phyloP scores from a whole-genome alignment of 2,797 vertebrate genomes.

The Fistularia tabacaria region DNA sequence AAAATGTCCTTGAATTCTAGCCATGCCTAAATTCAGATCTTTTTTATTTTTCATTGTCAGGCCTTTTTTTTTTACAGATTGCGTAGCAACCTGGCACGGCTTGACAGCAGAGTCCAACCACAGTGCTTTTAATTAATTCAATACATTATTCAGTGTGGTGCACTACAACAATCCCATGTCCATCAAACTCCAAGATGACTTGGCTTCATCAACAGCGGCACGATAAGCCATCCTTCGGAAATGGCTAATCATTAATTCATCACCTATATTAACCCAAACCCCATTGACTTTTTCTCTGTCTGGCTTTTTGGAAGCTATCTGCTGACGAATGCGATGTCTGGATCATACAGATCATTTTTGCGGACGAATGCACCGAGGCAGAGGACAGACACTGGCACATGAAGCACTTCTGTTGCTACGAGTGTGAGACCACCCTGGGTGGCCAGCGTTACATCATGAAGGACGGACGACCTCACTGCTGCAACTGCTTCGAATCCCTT shows the following conservation, averaged over 20 bases:
- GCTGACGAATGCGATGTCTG: slow-evolving; percentile 34
- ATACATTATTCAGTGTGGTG: no score
- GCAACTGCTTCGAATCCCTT: slow-evolving; percentile 95
- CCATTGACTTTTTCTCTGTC: no score
- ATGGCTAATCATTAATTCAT: no score
- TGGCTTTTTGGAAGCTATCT: no score
- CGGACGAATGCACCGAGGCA: slow-evolving; percentile 95
- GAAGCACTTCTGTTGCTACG: slow-evolving; percentile 97
- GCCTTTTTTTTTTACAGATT: slow-evolving; percentile 7
- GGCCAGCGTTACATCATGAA: slow-evolving; percentile 99
- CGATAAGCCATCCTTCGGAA: no score
- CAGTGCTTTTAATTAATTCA: no score
- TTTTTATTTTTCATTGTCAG: slow-evolving; percentile 4
- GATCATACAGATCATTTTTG: slow-evolving; percentile 89
- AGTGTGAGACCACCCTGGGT: slow-evolving; percentile 91
- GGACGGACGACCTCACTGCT: slow-evolving; percentile 95
- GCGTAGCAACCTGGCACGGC: slow-evolving; percentile 11
- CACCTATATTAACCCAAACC: no score
- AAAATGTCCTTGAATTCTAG: slow-evolving; percentile 36
- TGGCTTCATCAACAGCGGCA: no score
- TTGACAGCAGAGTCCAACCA: slow-evolving; percentile 5
- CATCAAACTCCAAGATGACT: no score
- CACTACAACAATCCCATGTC: no score
- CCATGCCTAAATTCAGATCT: slow-evolving; percentile 36
- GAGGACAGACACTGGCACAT: slow-evolving; percentile 98